phyloP scores from a whole-genome alignment of 1,140 invertebrate species.

The Adoxophyes honmai region DNA sequence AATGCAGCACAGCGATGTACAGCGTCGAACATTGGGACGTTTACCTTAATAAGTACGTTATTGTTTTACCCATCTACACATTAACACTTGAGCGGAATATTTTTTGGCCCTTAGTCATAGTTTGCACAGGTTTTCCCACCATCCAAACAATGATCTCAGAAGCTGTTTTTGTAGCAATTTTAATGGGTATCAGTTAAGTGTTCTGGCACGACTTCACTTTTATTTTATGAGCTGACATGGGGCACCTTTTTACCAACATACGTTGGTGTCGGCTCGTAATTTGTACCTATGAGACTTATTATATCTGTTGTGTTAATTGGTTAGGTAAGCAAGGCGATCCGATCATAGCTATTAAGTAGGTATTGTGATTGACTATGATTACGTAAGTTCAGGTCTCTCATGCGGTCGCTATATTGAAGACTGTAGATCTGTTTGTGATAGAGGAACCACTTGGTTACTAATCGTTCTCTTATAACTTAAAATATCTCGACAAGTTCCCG shows the following conservation, averaged over 20 bases:
- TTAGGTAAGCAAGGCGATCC: not conserved
- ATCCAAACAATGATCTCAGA: conserved; percentile 30
- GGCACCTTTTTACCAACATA: conserved; percentile 6
- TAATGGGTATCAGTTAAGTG: conserved; percentile 20
- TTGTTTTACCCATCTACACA: not conserved
- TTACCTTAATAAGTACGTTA: too few species aligned
- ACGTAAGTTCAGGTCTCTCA: not conserved
- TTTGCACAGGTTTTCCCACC: conserved; percentile 20
- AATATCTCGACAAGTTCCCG: too few species aligned
- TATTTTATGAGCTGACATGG: not conserved
- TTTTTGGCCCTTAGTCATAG: not conserved
- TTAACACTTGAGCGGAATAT: conserved; percentile 7
- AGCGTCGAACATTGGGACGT: too few species aligned
- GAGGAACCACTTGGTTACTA: too few species aligned
- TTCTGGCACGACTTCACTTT: conserved; percentile 13
- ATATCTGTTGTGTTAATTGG: not conserved
- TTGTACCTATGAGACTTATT: not conserved
- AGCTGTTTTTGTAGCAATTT: conserved; percentile 5
- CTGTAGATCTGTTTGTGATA: too few species aligned
- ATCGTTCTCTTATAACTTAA: too few species aligned
- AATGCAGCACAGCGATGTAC: too few species aligned
- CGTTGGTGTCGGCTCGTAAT: not conserved
- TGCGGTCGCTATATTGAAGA: not conserved
- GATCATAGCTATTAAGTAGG: not conserved
- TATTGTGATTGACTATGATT: not conserved